phyloP scores from a whole-genome alignment of 2,797 vertebrate genomes.

The Chaunax sp. region DNA sequence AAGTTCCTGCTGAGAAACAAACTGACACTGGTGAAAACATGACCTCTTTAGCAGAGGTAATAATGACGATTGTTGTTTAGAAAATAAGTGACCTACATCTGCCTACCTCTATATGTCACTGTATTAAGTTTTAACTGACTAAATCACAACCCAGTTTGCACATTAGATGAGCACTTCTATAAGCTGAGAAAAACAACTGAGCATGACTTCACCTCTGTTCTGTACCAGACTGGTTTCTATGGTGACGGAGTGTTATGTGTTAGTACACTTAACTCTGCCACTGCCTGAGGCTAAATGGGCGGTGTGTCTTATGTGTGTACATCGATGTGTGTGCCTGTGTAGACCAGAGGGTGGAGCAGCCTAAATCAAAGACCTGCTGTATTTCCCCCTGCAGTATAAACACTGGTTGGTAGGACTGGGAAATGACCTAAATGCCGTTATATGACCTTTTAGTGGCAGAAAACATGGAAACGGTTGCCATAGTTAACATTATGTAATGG shows the following conservation, averaged over 20 bases:
- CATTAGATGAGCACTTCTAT: background rate
- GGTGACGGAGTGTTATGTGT: constrained; percentile 66
- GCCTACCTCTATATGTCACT: background rate
- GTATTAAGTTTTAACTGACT: background rate
- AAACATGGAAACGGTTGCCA: constrained; percentile 39
- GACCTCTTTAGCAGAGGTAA: too few species aligned
- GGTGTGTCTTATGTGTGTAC: background rate
- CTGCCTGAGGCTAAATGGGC: constrained; percentile 55
- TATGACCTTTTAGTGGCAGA: constrained; percentile 1
- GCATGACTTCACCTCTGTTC: constrained; percentile 39
- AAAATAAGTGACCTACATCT: too few species aligned
- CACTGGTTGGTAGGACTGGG: constrained; percentile 47
- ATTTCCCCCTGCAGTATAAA: constrained; percentile 50
- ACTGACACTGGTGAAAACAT: too few species aligned
- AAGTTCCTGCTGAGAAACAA: too few species aligned
- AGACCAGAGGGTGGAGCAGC: constrained; percentile 46
- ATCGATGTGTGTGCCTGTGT: background rate
- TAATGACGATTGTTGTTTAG: too few species aligned
- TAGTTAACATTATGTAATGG: constrained; percentile 2
- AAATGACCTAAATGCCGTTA: constrained; percentile 45
- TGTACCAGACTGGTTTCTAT: constrained; percentile 53
- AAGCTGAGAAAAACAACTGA: constrained; percentile 14
- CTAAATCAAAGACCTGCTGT: constrained; percentile 15
- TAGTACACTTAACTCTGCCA: constrained; percentile 43
- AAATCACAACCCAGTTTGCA: background rate